These are phyloP conservation scores for Volucella zonaria DNA, from an alignment of 2,888 invertebrate species.

Conservation along the genomic window DNA sequence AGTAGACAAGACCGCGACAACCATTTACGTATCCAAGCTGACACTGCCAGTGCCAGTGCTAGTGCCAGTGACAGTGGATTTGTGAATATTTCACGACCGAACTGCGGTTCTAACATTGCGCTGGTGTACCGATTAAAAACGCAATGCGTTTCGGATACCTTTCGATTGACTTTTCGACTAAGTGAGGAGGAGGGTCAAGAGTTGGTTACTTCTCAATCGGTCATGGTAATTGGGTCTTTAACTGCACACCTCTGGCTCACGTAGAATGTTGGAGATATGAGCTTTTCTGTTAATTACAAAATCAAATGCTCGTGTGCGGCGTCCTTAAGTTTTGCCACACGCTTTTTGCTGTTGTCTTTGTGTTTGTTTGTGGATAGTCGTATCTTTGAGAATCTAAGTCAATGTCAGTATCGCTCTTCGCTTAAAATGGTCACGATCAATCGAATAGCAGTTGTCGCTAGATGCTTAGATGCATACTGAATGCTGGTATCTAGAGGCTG, in stretches of 20 bases:
- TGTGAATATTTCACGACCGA: conserved; percentile 35
- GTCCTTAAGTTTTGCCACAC: conserved; percentile 49
- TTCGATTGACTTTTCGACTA: neutral
- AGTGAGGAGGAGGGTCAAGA: conserved; percentile 13
- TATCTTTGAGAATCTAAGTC: conserved; percentile 73
- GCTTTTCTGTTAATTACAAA: neutral
- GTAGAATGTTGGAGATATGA: neutral
- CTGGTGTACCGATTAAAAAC: conserved; percentile 63
- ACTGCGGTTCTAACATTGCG: neutral
- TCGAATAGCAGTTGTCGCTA: conserved; percentile 61
- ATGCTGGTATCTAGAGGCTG: neutral
- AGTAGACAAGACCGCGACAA: conserved; percentile 55
- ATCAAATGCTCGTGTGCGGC: conserved; percentile 34
- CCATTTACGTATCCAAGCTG: conserved; percentile 52
- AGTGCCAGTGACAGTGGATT: conserved; percentile 32
- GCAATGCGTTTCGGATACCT: conserved; percentile 50
- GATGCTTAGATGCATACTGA: conserved; percentile 9
- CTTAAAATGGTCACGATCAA: conserved; percentile 73
- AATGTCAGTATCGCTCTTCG: conserved; percentile 68
- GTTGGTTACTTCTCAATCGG: conserved; percentile 61
- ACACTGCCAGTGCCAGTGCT: conserved; percentile 15
- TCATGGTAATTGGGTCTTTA: conserved; percentile 73
- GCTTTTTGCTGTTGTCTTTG: neutral
- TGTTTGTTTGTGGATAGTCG: conserved; percentile 45
- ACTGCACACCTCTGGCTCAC: conserved; percentile 23